These are phyloP conservation scores for Tortricodes alternella DNA, from an alignment of 2,888 invertebrate genomes.

Conservation along the genomic window DNA sequence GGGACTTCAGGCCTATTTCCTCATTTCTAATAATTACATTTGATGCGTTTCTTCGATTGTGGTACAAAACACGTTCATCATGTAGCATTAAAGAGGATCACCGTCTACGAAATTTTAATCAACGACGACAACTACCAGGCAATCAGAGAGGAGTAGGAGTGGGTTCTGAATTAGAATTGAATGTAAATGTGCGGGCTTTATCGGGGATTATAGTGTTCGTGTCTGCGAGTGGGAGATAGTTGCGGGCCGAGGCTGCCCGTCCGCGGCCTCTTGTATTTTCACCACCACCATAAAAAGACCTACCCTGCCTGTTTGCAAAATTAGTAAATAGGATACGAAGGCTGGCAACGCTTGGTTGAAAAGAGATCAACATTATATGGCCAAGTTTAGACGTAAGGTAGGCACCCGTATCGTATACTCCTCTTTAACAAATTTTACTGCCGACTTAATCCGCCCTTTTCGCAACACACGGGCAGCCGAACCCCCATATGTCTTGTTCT, in stretches of 20 bases:
- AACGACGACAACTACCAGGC: slow-evolving; percentile 73
- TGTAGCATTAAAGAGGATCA: slow-evolving; percentile 27
- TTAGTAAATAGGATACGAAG: background rate
- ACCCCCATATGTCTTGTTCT: slow-evolving; percentile 72
- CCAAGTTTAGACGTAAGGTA: slow-evolving; percentile 56
- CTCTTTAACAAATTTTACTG: slow-evolving; percentile 81
- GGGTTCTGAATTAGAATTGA: slow-evolving; percentile 80
- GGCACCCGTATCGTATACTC: slow-evolving; percentile 65
- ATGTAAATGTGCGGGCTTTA: slow-evolving; percentile 85
- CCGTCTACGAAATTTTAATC: slow-evolving; percentile 64
- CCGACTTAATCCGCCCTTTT: slow-evolving; percentile 75
- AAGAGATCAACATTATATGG: slow-evolving; percentile 49
- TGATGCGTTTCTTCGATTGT: background rate
- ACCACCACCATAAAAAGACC: slow-evolving; percentile 46
- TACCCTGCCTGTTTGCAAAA: slow-evolving; percentile 30
- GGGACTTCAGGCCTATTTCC: background rate
- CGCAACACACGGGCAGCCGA: slow-evolving; percentile 47
- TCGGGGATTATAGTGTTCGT: slow-evolving; percentile 83
- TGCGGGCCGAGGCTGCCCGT: slow-evolving; percentile 61
- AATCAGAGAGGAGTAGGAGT: slow-evolving; percentile 73
- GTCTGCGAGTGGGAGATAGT: slow-evolving; percentile 79
- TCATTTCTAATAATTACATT: background rate
- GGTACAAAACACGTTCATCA: slow-evolving; percentile 24
- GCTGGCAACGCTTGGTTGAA: slow-evolving; percentile 2
- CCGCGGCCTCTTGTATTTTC: slow-evolving; percentile 58